These are phyloP conservation scores for Chiridota heheva DNA, from an alignment of 35 echinoderm and acorn worm genomes.

Conservation along the genomic window DNA sequence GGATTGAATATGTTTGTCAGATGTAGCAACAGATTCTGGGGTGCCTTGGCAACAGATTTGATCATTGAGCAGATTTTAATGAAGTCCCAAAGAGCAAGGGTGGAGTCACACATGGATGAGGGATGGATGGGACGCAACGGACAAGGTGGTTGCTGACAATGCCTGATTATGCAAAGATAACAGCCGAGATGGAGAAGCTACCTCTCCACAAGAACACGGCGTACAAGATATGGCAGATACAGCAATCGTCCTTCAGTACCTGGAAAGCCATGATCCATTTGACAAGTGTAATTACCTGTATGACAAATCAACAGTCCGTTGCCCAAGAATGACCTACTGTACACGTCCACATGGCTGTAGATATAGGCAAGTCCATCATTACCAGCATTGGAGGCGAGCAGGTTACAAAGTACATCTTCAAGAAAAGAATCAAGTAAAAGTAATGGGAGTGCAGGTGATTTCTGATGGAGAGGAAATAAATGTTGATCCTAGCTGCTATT, in stretches of 20 bases:
- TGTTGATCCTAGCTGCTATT: conserved; percentile 21
- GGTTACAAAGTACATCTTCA: conserved; percentile 5
- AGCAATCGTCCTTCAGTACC: neutral
- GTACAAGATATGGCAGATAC: neutral
- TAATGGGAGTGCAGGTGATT: neutral
- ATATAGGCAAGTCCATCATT: conserved; percentile 1
- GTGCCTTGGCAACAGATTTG: too few species aligned
- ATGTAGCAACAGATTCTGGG: neutral
- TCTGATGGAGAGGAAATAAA: neutral
- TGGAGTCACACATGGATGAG: neutral
- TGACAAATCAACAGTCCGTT: neutral
- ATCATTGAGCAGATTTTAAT: neutral
- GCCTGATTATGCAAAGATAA: conserved; percentile 6
- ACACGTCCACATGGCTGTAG: conserved; percentile 17
- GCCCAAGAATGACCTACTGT: neutral
- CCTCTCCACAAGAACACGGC: neutral
- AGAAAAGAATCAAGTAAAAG: conserved; percentile 26
- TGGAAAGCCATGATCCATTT: neutral
- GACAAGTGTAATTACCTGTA: neutral
- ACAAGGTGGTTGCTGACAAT: conserved; percentile 13
- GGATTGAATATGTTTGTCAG: neutral
- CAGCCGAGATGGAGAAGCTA: neutral
- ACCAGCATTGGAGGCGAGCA: too few species aligned
- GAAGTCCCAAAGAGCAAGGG: conserved; percentile 8
- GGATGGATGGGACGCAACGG: conserved; percentile 17